Base-by-base conservation (phyloP, 2,888 invertebrate species). In the Acleris emargana region DNA sequence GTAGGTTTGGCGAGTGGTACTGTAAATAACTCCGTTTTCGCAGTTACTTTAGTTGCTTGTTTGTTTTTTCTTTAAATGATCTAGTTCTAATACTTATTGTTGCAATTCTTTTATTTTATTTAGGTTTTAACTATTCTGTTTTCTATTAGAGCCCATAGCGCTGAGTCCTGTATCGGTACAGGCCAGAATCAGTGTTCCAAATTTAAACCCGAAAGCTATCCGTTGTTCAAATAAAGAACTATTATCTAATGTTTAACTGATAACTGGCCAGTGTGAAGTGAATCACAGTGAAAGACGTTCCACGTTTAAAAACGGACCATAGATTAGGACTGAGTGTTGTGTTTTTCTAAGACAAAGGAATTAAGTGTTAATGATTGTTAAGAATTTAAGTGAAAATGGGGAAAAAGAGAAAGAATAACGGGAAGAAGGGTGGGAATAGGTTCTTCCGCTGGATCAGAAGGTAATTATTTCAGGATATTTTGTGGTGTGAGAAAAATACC, bases 391-490 rank as follows among this genome's bases (percentile, higher is more conserved):
- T 70, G 74, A 83, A 78, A 81, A 92, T 92, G 91, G 91, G 91
- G 70, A 91, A 91, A 72, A 91, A 91, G 83, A 91, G 90, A 86
- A 92, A 90, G 84, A 85, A 83, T 78, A 85, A 73, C 72, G 84
- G 79, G 16, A 90, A 86, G 73, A 89, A 83, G 74, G 82, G 84
- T 49, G 87, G 89, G 17, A 90, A 87, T 76, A 79, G 91, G 69
- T 92, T 92, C 78, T 91, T 92, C 73, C 86, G 92, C 53, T 92
- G 92, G 91, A 91, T 92, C 67, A 82, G 83, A 86, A 92, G 92
- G 91, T 92, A 91, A 79, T 55, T 66, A 42, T n/a, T n/a, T n/a
- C n/a, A n/a, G n/a, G n/a, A n/a, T 49, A 17, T 38, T 38, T 11
- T 38, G 13, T 13, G 4, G 38, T 38, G 38, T 38, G 38, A 38